Conservation (phyloP, 2,113 vertebrate species). For the Dasyprocta punctata region DNA sequence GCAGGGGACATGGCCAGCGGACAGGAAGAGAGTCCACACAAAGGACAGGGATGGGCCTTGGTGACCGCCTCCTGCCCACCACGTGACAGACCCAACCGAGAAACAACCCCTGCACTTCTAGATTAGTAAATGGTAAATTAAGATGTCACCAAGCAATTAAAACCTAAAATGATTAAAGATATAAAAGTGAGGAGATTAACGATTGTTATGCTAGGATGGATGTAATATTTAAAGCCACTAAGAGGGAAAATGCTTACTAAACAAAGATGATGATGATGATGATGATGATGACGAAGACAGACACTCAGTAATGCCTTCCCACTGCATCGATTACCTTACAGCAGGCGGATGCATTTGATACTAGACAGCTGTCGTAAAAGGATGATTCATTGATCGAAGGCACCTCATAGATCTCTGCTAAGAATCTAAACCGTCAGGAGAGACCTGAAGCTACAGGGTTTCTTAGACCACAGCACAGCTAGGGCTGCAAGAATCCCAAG, state of each 20-base stretch:
- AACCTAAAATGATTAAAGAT: too few species aligned
- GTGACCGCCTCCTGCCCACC: not conserved
- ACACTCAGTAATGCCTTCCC: not conserved
- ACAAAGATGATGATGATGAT: too few species aligned
- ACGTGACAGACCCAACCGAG: not conserved
- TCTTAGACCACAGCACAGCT: not conserved
- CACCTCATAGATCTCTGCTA: not conserved
- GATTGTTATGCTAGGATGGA: not conserved
- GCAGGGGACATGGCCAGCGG: too few species aligned
- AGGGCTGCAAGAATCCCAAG: not conserved
- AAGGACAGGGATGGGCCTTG: too few species aligned
- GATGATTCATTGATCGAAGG: too few species aligned
- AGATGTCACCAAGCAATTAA: not conserved
- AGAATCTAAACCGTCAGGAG: not conserved
- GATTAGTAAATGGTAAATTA: not conserved
- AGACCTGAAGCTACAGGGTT: not conserved
- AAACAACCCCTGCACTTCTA: not conserved
- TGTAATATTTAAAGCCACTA: not conserved
- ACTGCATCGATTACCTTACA: not conserved
- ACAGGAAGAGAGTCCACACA: too few species aligned
- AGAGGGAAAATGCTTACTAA: not conserved
- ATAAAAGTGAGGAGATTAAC: not conserved
- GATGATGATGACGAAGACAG: not conserved
- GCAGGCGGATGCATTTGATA: too few species aligned
- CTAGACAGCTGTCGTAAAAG: too few species aligned